Evolutionary conservation across 2,888 invertebrate species (phyloP).

Genomic region (Andrena dorsata): DNA sequence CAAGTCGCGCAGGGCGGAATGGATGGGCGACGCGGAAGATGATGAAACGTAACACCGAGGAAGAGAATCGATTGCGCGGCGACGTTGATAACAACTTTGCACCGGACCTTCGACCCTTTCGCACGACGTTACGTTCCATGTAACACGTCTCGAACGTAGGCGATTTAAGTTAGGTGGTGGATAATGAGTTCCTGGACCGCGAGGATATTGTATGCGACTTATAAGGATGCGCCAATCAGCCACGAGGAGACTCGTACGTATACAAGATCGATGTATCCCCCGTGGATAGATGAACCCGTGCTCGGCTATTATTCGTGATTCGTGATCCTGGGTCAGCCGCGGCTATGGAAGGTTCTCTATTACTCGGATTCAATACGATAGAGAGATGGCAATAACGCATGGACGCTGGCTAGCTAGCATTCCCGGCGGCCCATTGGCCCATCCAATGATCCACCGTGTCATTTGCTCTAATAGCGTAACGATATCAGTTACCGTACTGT

Average conservation of each 20-base stretch:
- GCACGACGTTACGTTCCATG: slow-evolving; percentile 47
- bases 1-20: not conserved
- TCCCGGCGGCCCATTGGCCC: slow-evolving; percentile 34
- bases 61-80: slow-evolving; percentile 18
- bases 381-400: slow-evolving; percentile 64
- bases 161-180: slow-evolving; percentile 64
- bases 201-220: slow-evolving; percentile 66
- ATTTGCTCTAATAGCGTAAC: slow-evolving; percentile 53
- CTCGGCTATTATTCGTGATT: slow-evolving; percentile 70
- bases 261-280: slow-evolving; percentile 68
- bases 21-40: not conserved
- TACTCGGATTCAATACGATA: slow-evolving; percentile 61
- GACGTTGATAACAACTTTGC: slow-evolving; percentile 53
- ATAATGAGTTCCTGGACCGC: slow-evolving; percentile 68
- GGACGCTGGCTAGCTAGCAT: slow-evolving; percentile 39
- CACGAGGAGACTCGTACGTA: slow-evolving; percentile 28
- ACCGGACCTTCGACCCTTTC: slow-evolving; percentile 61
- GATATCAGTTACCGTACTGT: slow-evolving; percentile 38
- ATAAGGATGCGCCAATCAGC: slow-evolving; percentile 71
- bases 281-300: slow-evolving; percentile 60
- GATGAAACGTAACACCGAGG: not conserved
- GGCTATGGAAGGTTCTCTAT: slow-evolving; percentile 60
- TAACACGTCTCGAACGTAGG: slow-evolving; percentile 62
- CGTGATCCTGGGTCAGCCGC: slow-evolving; percentile 68
- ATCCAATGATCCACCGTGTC: slow-evolving; percentile 47